Conservation (phyloP, 2,797 vertebrate genomes). For the Ficedula albicollis region DNA sequence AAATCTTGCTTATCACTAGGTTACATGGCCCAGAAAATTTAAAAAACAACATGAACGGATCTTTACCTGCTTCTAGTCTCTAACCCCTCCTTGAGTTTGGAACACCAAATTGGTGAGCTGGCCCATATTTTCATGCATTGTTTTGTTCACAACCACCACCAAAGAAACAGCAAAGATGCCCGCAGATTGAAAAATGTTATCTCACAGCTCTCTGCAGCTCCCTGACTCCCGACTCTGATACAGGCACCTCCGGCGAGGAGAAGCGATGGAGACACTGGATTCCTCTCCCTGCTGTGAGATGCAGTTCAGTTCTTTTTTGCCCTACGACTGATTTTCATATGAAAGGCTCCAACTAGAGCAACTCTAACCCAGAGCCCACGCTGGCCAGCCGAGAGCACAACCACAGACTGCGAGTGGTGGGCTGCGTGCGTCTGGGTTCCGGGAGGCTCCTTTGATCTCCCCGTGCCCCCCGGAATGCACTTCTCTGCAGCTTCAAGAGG, state of each 20-base stretch:
- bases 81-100: not conserved
- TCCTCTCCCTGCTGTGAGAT: not conserved
- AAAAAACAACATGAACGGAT: not conserved
- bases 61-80: not conserved
- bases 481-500: not conserved
- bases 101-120: not conserved
- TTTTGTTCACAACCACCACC: not conserved
- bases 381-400: not conserved
- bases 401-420: not conserved
- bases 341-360: not conserved
- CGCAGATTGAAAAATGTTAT: not conserved
- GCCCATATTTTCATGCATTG: not conserved
- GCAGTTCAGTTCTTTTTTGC: not conserved
- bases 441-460: conserved; percentile 48
- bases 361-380: conserved; percentile 21
- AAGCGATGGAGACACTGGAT: not conserved
- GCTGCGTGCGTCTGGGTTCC: not conserved
- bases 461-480: conserved; percentile 15
- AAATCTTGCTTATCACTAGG: not conserved
- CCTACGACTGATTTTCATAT: not conserved
- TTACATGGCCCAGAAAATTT: not conserved
- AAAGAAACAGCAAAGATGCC: not conserved
- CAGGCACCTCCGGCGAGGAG: not conserved
- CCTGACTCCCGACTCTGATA: not conserved
- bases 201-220: not conserved